Conservation (phyloP, 2,113 vertebrate genomes). For the Chrysochloris asiatica region DNA sequence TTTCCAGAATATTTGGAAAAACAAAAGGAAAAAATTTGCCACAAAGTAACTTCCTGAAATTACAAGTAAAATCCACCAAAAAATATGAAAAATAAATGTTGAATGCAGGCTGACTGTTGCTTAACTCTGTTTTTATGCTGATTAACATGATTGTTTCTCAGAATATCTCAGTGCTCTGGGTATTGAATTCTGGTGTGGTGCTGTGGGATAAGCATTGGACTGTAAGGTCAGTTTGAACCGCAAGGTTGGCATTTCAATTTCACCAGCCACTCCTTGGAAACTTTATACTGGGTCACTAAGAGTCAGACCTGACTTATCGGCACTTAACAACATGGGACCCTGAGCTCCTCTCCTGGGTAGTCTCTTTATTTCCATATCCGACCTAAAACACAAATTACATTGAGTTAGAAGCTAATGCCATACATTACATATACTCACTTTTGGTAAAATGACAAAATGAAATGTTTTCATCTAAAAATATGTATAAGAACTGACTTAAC, state of each 20-base stretch:
- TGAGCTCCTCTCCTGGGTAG: not conserved
- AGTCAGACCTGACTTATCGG: too few species aligned
- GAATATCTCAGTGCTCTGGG: constrained; percentile 3
- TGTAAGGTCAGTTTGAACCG: too few species aligned
- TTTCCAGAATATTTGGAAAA: constrained; percentile 37
- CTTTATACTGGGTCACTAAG: too few species aligned
- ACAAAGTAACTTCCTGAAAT: constrained; percentile 29
- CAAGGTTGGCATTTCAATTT: too few species aligned
- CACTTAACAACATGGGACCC: too few species aligned
- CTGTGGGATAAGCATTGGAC: too few species aligned
- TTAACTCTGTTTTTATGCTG: not conserved
- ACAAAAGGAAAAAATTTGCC: not conserved
- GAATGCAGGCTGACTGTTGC: not conserved
- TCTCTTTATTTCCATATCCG: not conserved
- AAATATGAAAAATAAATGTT: constrained; percentile 43
- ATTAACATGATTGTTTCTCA: constrained; percentile 6
- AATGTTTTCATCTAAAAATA: constrained; percentile 51
- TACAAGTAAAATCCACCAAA: constrained; percentile 39
- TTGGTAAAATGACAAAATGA: not conserved
- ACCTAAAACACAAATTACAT: constrained; percentile 29
- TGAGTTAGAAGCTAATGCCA: constrained; percentile 31
- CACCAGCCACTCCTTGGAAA: too few species aligned
- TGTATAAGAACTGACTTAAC: not conserved
- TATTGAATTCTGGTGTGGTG: too few species aligned
- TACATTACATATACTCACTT: not conserved